Base-by-base conservation (phyloP, 2,797 vertebrate genomes). In the Pangasius larnaudii region DNA sequence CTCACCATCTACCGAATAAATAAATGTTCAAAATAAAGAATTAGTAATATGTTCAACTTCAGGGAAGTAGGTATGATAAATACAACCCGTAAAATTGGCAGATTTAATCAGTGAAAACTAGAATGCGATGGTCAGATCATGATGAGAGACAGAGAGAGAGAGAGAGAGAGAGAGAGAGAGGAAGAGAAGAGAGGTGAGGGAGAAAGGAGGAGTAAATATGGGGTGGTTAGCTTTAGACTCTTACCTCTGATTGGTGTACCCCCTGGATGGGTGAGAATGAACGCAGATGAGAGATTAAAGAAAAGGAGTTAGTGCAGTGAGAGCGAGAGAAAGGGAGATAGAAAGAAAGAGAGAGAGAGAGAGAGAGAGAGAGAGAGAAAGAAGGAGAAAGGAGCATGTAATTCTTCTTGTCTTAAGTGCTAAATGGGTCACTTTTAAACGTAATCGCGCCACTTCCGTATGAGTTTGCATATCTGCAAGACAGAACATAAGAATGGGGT, bases 71-170 rank as follows among this genome's bases (percentile, higher is more conserved):
- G 84, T 59, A 87, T 71, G 53, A 89, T 42, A 77, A 79, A 87
- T 22, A 90, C 78, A 59, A 67, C 78, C 85, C 82, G 65, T 80
- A 78, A 33, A 86, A 86, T 78, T 85, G 56, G 67, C 94, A 96
- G 93, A 97, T 98, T 98, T 98, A 97, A 98, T 97, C 94, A 96
- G 90, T 94, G 97, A 98, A 97, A 99, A 98, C 97, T 97, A 97
- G 96, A 98, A 97, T 98, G 97, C 96, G 96, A 97, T 97, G 97
- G 97, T 96, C 71, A 84, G 71, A 71, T 58, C 58, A 84, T 22
- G 86, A n/a, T 63, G 86, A 85, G 91, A 91, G 86, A 82, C 87
- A 89, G 88, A 91, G 58, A 90, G 36, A 39, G 36, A 91, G 58
- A 90, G 33, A 36, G 33, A 36, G 86, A 85, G 91, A 91, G 86